Percentiles rank a stretch among this genome's conserved stretches.
These are phyloP conservation scores for Caloenas nicobarica DNA, from an alignment of 2,113 vertebrate species.

Conservation along the genomic window DNA sequence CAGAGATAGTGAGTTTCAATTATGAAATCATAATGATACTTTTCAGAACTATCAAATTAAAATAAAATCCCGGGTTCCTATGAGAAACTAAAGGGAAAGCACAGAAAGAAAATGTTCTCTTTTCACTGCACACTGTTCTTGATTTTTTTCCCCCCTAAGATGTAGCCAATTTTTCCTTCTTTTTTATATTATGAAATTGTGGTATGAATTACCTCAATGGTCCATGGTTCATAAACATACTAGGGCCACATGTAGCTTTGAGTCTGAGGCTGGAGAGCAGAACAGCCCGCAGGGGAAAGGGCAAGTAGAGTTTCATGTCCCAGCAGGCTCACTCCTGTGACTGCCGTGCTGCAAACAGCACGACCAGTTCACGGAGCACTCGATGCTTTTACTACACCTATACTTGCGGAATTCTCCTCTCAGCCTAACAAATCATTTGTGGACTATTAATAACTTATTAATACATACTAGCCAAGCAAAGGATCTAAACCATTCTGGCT, in stretches of 20 bases:
- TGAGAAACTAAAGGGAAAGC: background rate
- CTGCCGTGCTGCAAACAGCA: background rate
- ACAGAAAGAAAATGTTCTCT: background rate
- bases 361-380: background rate
- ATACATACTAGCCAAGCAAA: background rate
- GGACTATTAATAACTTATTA: background rate
- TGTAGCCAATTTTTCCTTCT: background rate
- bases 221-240: background rate
- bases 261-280: background rate
- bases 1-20: background rate
- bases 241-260: background rate
- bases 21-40: background rate
- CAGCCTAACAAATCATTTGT: background rate
- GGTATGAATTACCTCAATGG: background rate
- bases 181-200: background rate
- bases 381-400: background rate
- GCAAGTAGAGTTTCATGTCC: background rate
- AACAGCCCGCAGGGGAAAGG: background rate
- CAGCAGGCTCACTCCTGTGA: background rate
- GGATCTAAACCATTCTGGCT: background rate
- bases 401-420: background rate
- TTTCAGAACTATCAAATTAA: background rate
- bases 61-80: background rate
- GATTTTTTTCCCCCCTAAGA: background rate
- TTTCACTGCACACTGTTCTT: background rate